Evolutionary conservation across 1,140 invertebrate species (phyloP).

Genomic region (Hylyphantes graminicola): DNA sequence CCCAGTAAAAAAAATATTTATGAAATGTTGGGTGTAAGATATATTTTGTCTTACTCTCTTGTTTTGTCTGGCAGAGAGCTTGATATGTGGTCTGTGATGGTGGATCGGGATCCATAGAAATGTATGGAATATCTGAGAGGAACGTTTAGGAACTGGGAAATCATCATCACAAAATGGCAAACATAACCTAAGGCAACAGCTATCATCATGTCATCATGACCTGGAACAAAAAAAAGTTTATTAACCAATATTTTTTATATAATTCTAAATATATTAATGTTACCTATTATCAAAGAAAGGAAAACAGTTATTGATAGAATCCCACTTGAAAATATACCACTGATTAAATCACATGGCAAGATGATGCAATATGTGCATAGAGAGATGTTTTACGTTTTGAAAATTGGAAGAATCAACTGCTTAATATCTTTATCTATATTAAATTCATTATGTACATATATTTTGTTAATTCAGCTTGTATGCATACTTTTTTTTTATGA

Average conservation of each 20-base stretch:
- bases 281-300: neutral
- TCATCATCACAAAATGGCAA: slow-evolving; percentile 82
- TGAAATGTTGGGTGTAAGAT: too few species aligned
- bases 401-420: too few species aligned
- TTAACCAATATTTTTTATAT: neutral
- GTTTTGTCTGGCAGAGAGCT: slow-evolving; percentile 78
- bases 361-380: too few species aligned
- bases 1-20: too few species aligned
- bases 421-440: too few species aligned
- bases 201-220: slow-evolving; percentile 75
- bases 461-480: too few species aligned
- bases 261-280: neutral
- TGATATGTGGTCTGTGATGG: slow-evolving; percentile 81
- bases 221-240: slow-evolving; percentile 61
- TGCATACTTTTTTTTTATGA: too few species aligned
- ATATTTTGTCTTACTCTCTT: slow-evolving; percentile 74
- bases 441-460: too few species aligned
- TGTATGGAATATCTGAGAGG: slow-evolving; percentile 83
- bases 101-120: slow-evolving; percentile 80
- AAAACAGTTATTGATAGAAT: neutral
- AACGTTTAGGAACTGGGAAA: slow-evolving; percentile 82
- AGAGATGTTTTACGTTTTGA: too few species aligned
- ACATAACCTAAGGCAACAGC: slow-evolving; percentile 84
- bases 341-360: too few species aligned
- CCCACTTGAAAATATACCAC: neutral